Percentiles rank a stretch among this genome's conserved stretches.
phyloP scores from a whole-genome alignment of 37 sponge, comb jelly and placozoan genomes.

The Sycon ciliatum region DNA sequence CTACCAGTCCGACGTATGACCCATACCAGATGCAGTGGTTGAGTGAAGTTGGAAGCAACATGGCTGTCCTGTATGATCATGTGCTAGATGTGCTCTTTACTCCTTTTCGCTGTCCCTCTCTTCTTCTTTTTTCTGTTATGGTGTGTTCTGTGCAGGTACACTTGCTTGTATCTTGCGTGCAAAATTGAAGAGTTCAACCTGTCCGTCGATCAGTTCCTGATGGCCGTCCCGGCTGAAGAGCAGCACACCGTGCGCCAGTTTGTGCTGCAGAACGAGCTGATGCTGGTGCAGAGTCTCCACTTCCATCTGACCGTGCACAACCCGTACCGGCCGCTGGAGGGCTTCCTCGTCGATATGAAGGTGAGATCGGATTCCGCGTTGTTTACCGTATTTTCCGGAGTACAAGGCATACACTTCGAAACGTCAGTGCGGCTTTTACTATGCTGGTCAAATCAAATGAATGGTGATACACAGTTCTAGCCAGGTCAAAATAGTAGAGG shows the following conservation, averaged over 20 bases:
- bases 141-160: constrained; percentile 32
- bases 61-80: too few species aligned
- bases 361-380: too few species aligned
- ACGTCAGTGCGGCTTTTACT: too few species aligned
- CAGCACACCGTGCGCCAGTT: constrained; percentile 26
- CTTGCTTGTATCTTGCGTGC: constrained; percentile 59
- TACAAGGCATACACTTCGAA: too few species aligned
- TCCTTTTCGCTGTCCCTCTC: background rate
- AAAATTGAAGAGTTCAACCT: constrained; percentile 88
- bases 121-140: constrained; percentile 28
- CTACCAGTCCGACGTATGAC: background rate
- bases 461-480: too few species aligned
- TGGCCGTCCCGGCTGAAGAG: constrained; percentile 39
- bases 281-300: constrained; percentile 54
- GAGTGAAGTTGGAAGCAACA: too few species aligned
- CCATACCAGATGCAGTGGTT: background rate
- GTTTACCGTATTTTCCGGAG: too few species aligned
- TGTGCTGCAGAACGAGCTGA: constrained; percentile 58
- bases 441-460: too few species aligned
- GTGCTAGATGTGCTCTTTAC: background rate
- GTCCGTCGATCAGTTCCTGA: constrained; percentile 65
- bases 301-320: constrained; percentile 76
- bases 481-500: too few species aligned
- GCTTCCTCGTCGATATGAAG: constrained; percentile 79
- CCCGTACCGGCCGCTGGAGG: constrained; percentile 77